Evolutionary conservation across 2,797 vertebrate species (phyloP).

Genomic region (Molossus molossus): DNA sequence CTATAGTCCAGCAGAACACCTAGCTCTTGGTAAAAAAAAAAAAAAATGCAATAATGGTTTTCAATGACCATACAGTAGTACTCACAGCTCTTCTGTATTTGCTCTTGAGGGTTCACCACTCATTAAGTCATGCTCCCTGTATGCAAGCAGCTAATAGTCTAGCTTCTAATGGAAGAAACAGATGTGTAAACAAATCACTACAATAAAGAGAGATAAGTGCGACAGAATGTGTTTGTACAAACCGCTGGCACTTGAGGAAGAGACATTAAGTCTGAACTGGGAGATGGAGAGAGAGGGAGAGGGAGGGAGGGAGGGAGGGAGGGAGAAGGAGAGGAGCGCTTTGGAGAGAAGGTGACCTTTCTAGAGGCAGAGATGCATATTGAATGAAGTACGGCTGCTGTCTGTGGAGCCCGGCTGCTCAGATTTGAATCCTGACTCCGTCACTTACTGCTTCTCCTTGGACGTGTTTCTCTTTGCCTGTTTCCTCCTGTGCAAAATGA

Average conservation of each 20-base stretch:
- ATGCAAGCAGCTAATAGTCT: slow-evolving; percentile 29
- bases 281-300: not conserved
- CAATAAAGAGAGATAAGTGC: not conserved
- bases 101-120: slow-evolving; percentile 10
- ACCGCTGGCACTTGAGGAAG: not conserved
- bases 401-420: not conserved
- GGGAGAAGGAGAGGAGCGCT: not conserved
- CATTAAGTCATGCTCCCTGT: slow-evolving; percentile 18
- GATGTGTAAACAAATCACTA: slow-evolving; percentile 56
- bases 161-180: slow-evolving; percentile 60
- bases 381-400: not conserved
- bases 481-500: not conserved
- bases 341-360: not conserved
- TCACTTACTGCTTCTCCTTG: not conserved
- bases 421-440: not conserved
- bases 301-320: not conserved
- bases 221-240: not conserved
- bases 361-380: not conserved
- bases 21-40: not conserved
- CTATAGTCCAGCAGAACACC: not conserved
- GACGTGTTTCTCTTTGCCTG: not conserved
- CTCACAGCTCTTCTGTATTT: not conserved
- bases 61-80: not conserved
- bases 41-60: slow-evolving; percentile 18
- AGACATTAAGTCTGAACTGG: not conserved